These are phyloP conservation scores for Sphenodon punctatus DNA, from an alignment of 2,797 vertebrate genomes.

Conservation along the genomic window DNA sequence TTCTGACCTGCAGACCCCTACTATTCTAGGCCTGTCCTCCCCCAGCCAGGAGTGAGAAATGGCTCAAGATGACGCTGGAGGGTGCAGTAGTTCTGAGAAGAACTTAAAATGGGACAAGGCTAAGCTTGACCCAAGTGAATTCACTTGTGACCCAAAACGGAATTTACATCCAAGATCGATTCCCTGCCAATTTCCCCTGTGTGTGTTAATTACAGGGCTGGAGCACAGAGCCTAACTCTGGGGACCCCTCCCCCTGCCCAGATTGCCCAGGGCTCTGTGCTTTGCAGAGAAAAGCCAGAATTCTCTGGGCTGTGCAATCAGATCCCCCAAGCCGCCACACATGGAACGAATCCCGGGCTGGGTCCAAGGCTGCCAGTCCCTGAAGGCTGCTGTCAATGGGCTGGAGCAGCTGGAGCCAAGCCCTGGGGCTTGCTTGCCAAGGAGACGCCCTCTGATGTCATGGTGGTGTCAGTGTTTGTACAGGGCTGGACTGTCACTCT, in stretches of 20 bases:
- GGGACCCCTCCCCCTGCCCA: slow-evolving; percentile 23
- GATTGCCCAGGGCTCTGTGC: background rate
- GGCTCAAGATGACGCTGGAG: background rate
- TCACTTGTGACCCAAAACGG: background rate
- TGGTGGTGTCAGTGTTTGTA: no score
- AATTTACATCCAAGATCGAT: background rate
- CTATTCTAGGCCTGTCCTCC: rapidly evolving
- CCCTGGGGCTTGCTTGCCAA: background rate
- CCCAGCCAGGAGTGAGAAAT: background rate
- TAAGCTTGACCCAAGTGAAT: background rate
- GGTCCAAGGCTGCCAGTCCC: background rate
- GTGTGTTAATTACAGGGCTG: background rate
- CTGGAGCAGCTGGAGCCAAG: background rate
- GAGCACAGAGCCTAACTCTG: background rate
- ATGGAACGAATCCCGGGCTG: background rate
- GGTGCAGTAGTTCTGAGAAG: rapidly evolving
- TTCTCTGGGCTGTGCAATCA: background rate
- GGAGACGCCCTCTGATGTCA: background rate
- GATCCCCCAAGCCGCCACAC: background rate
- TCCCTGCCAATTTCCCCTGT: background rate
- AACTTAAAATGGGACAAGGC: rapidly evolving
- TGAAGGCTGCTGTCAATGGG: background rate
- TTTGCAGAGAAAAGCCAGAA: background rate
- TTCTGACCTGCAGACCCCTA: no score
- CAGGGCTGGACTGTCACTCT: rapidly evolving